A percentile compares a stretch with the other conserved stretches of the same genome.
phyloP scores from a whole-genome alignment of 2,113 vertebrate species.

The Cranoglanis bouderius region DNA sequence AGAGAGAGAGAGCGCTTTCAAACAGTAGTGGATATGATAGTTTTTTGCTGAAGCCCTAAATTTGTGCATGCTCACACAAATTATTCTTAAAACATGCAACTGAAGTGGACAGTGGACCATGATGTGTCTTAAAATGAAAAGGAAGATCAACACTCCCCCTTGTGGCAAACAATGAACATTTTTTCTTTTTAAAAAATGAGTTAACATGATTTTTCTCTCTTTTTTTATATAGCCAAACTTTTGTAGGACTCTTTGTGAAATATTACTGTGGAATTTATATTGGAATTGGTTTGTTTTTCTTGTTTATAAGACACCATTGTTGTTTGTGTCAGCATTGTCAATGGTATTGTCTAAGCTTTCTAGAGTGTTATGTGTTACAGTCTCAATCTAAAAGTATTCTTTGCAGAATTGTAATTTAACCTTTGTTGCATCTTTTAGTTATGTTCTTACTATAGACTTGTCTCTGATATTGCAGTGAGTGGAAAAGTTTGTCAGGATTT shows the following conservation, averaged over 20 bases:
- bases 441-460: conserved; percentile 29
- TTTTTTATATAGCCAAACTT: neutral
- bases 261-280: neutral
- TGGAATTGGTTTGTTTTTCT: neutral
- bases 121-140: neutral
- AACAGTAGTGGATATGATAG: neutral
- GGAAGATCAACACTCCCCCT: conserved; percentile 49
- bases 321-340: neutral
- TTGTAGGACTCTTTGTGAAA: neutral
- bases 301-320: neutral
- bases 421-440: conserved; percentile 30
- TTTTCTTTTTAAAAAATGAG: neutral
- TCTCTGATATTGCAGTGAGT: conserved; percentile 28
- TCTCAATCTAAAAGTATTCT: conserved; percentile 14
- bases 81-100: neutral
- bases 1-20: neutral
- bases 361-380: conserved; percentile 23
- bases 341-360: neutral
- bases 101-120: neutral
- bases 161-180: conserved; percentile 28
- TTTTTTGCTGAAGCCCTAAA: neutral
- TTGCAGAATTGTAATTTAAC: conserved; percentile 14
- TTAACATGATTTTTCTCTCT: neutral
- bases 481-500: conserved; percentile 1
- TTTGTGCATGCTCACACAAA: neutral